Base-by-base conservation (phyloP, 2,888 invertebrate genomes). In the Sarcophaga caerulescens region DNA sequence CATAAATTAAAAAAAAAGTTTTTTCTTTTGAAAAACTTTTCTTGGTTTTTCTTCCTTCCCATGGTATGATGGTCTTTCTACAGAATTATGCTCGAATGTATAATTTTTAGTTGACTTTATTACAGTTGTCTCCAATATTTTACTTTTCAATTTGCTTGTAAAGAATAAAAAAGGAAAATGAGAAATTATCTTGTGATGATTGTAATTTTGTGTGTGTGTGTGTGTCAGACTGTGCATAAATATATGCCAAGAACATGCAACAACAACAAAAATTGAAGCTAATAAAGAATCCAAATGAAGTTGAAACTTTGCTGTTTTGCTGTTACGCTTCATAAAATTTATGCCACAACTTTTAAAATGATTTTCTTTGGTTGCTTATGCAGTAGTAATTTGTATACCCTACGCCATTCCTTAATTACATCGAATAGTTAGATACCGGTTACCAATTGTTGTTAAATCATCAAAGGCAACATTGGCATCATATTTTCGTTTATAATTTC, bases 241-340 rank as follows among this genome's bases (percentile, higher is more conserved):
- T 19, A n/a, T 35, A 35, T 35, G 11, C 63, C 14, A 6, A 69
- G 52, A 69, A 23, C 63, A 23, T 63, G 25, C 17, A 80, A 14
- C 12, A 35, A 35, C 68, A 68, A 45, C 45, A 68, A 68, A 2
- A 19, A 21, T 23, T 35, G 35, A 35, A 35, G 35, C 35, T 35
- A 35, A 35, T 35, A 35, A 35, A 35, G 35, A 35, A 45, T 57
- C 14, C 65, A 57, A 79, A 71, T 65, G 57, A 8, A 60, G 63
- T 65, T 66, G 21, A 65, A 65, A 73, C 44, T 47, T 8, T 19
- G 57, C 19, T 62, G 63, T 70, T 78, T 63, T 78, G n/a, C 59
- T 60, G 66, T 66, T 60, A 65, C 59, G 45, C 66, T 66, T 66
- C 45, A 73, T 80, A 60, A 47, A 80, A 25, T 73, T 66, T 57